Evolutionary conservation across 2,888 invertebrate species (phyloP), one percentile per base, ranked within the genome.

Genomic region (Dorcus parallelipipedus): DNA sequence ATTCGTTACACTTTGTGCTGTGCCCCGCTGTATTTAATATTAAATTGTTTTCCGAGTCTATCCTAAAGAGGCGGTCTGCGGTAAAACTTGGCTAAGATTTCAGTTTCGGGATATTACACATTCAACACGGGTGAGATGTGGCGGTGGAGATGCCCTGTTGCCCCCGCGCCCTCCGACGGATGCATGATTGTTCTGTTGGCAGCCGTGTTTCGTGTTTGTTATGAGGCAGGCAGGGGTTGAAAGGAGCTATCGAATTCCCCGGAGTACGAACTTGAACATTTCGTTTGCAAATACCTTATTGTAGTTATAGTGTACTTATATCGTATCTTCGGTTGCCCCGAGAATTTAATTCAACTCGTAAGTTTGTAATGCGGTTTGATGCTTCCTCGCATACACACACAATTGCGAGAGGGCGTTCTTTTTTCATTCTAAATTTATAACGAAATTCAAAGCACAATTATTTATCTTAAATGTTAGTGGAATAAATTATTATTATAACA

Each of bases 141-240:
- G 45, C 45, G 45, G 45, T 45, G 23, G 17, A 20, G 45, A 45
- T 45, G 45, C 20, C 45, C 10, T n/a, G 17, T 20, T 17, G 14
- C 39, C 48, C 14, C 26, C 42, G 38, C 47, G 17, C 52, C 42
- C 49, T 47, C 20, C 49, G 52, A 56, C 50, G 17, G 38, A 39
- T 52, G 9, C 63, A 64, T 62, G 63, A 66, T 64, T 64, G 66
- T 66, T 66, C 66, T 56, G 63, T 64, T 63, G 62, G 63, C 64
- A 64, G 63, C 59, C 66, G 52, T 61, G 62, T 58, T 61, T 59
- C 56, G 59, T 63, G 64, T 64, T 64, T 66, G 64, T 63, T 60
- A 59, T 63, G 48, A 42, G 57, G 40, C 10, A 57, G 57, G 59
- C 63, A 60, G 62, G 66, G 62, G 61, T 58, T 59, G 64, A 64